Base-by-base conservation (phyloP, 2,888 invertebrate genomes). In the Pachymerium ferrugineum region DNA sequence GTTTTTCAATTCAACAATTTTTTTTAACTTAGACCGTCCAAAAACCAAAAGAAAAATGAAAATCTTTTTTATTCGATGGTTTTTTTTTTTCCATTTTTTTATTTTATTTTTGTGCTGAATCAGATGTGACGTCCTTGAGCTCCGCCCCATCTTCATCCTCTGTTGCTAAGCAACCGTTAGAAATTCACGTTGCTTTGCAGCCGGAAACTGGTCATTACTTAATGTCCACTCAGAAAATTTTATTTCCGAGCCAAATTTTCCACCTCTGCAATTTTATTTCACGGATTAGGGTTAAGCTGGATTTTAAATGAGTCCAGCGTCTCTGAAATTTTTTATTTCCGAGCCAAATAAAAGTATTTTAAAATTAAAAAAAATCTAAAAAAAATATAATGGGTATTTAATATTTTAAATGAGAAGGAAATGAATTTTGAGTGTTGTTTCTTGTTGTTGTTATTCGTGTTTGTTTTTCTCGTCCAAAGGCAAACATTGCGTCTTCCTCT, bases 81-180 rank as follows among this genome's bases (percentile, higher is more conserved):
- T 47, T 2, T 38, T 38, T 38, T 8, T 12, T 38, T 38, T 38
- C 8, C 1, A 1, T 2, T 38, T 38, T 38, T 38, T 8, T 38
- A 38, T 38, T 38, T 38, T 38, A 3, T 38, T 38, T 2, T n/a
- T 19, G 12, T 47, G 47, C 14, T 47, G 8, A 16, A 19, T 47
- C 47, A 47, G 47, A 47, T 19, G 47, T 47, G 47, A 47, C 47
- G 47, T 47, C 47, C 47, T 47, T 47, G 47, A 47, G 47, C 47
- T 47, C 47, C 47, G 47, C n/a, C 47, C 47, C 22, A 19, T 10
- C 22, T 5, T 42, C 22, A 19, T 47, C n/a, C 47, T 47, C 8
- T 19, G 16, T 47, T 47, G 47, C 47, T 47, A 16, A 2, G 47
- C 16, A 16, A 38, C 38, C 14, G 38, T 3, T n/a, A 38, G 16